Conservation (phyloP, 2,113 vertebrate genomes). For the Sinocyclocheilus rhinocerous region DNA sequence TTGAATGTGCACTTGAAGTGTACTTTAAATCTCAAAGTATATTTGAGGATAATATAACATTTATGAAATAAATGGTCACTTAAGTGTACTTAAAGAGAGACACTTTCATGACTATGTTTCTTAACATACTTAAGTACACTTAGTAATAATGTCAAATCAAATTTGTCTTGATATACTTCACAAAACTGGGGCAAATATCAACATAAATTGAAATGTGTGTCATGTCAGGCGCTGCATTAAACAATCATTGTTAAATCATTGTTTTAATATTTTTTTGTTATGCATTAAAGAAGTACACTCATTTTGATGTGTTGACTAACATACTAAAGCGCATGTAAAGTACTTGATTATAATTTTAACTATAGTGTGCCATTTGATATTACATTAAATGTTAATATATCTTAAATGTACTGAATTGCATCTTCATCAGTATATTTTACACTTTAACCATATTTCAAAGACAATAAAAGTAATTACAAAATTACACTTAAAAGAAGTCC, state of each 20-base stretch:
- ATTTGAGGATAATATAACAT: neutral
- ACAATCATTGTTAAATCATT: neutral
- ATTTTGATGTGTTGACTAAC: no score
- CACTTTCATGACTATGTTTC: neutral
- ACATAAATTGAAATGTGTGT: constrained; percentile 52
- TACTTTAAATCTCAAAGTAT: neutral
- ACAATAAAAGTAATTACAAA: no score
- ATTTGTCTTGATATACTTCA: constrained; percentile 31
- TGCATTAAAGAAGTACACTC: no score
- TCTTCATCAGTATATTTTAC: no score
- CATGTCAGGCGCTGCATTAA: constrained; percentile 53
- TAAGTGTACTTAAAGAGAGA: neutral
- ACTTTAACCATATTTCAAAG: no score
- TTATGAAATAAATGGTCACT: neutral
- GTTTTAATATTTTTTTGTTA: no score
- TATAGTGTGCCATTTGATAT: no score
- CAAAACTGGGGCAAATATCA: constrained; percentile 46
- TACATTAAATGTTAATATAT: no score
- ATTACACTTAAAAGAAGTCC: no score
- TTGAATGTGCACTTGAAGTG: neutral
- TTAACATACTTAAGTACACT: neutral
- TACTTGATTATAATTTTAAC: no score
- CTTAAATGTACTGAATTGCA: no score
- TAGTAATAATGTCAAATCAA: constrained; percentile 15
- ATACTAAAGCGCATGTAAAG: no score